These are phyloP conservation scores for Denticeps clupeoides DNA, from an alignment of 2,797 vertebrate species.

Conservation along the genomic window DNA sequence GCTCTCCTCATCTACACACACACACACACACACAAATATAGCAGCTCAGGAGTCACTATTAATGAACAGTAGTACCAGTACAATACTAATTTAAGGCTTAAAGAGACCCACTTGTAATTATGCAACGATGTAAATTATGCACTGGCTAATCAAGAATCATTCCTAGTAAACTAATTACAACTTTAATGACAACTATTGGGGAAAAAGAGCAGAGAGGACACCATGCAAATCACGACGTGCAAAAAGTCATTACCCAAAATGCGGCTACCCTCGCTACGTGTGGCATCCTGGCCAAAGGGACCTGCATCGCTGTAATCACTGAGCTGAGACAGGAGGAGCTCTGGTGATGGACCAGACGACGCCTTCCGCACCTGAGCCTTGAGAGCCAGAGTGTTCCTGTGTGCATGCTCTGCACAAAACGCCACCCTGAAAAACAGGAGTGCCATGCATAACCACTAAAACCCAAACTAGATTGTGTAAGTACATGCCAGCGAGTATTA, in stretches of 20 bases:
- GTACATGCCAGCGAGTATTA: no score
- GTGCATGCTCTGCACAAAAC: slow-evolving; percentile 84
- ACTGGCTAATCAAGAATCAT: no score
- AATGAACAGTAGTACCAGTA: no score
- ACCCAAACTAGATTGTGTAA: no score
- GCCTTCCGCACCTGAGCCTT: slow-evolving; percentile 84
- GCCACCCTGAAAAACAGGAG: slow-evolving; percentile 51
- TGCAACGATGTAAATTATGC: no score
- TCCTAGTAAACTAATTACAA: no score
- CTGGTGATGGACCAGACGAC: slow-evolving; percentile 63
- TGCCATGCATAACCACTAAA: no score
- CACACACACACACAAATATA: no score
- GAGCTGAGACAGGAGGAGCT: slow-evolving; percentile 82
- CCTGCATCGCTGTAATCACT: slow-evolving; percentile 74
- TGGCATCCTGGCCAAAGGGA: slow-evolving; percentile 56
- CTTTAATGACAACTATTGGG: no score
- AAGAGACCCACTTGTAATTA: no score
- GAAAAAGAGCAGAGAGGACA: background rate
- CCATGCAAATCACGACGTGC: background rate
- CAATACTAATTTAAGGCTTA: no score
- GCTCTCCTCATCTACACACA: slow-evolving; percentile 81
- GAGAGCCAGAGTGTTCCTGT: slow-evolving; percentile 76
- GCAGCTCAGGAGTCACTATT: no score
- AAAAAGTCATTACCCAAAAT: slow-evolving; percentile 78
- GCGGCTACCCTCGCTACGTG: slow-evolving; percentile 72